Conservation (phyloP, 2,888 invertebrate species). For the Volucella bombylans region DNA sequence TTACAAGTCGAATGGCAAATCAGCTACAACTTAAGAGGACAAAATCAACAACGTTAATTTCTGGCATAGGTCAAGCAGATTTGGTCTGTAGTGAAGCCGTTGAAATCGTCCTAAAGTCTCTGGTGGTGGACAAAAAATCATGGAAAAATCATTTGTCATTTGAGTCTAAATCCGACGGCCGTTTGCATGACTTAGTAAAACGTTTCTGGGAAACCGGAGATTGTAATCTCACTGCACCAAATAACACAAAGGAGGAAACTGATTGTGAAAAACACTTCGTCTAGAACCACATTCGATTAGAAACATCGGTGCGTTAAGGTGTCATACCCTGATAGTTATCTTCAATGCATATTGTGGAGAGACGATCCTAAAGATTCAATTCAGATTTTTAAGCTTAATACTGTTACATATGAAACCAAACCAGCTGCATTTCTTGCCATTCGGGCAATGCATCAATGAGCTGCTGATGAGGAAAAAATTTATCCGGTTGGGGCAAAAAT, state of each 20-base stretch:
- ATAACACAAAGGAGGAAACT: conserved; percentile 15
- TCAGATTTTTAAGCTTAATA: conserved; percentile 33
- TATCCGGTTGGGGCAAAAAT: too few species aligned
- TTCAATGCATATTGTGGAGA: conserved; percentile 52
- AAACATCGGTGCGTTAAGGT: conserved; percentile 65
- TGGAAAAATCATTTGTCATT: too few species aligned
- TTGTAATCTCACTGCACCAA: not conserved
- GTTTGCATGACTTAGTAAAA: conserved; percentile 5
- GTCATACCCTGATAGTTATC: conserved; percentile 55
- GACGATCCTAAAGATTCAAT: conserved; percentile 44
- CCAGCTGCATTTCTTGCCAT: conserved; percentile 40
- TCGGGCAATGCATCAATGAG: conserved; percentile 33
- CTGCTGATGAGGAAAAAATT: not conserved
- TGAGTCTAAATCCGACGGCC: not conserved
- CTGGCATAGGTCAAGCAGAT: conserved; percentile 51
- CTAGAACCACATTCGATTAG: conserved; percentile 35
- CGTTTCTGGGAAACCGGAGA: conserved; percentile 2
- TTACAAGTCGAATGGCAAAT: conserved; percentile 33
- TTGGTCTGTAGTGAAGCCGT: conserved; percentile 46
- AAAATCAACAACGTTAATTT: conserved; percentile 41
- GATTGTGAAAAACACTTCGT: conserved; percentile 56
- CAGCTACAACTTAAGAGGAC: conserved; percentile 36
- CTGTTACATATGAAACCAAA: not conserved
- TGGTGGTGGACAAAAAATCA: conserved; percentile 28
- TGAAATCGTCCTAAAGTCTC: conserved; percentile 43